A percentile compares a stretch with the other conserved stretches of the same genome.
These are phyloP conservation scores for Cavia aperea DNA, from an alignment of 2,113 vertebrate genomes.

Conservation along the genomic window DNA sequence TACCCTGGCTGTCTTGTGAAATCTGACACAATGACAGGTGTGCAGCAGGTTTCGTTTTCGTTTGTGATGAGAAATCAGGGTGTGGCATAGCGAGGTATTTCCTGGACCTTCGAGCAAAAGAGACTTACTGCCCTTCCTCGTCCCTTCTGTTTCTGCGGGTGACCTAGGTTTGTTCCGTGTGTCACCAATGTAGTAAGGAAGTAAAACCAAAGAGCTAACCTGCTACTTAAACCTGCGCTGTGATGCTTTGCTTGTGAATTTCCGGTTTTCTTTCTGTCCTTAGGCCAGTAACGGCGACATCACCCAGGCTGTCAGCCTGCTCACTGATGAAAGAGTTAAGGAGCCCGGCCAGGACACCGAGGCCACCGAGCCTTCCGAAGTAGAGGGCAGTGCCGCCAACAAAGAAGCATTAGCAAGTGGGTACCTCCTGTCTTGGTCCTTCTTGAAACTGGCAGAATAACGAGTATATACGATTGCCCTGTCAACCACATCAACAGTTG, in stretches of 20 bases:
- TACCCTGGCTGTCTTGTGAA: neutral
- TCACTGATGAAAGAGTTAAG: conserved; percentile 78
- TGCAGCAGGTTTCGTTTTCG: neutral
- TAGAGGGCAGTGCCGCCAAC: conserved; percentile 64
- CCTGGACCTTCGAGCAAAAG: neutral
- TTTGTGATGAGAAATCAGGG: neutral
- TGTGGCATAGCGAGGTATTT: neutral
- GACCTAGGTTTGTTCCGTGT: neutral
- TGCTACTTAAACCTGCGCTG: neutral
- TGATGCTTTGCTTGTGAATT: conserved; percentile 20
- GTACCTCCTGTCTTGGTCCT: conserved; percentile 18
- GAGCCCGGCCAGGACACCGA: conserved; percentile 66
- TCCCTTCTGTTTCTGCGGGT: neutral
- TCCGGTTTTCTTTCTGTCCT: rapidly evolving
- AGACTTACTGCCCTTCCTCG: neutral
- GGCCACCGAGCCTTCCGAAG: conserved; percentile 70
- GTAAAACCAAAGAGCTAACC: neutral
- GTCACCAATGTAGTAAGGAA: neutral
- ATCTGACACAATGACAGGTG: neutral
- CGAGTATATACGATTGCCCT: neutral
- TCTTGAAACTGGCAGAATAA: neutral
- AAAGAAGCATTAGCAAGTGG: conserved; percentile 75
- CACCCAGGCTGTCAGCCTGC: conserved; percentile 86
- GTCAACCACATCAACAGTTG: neutral
- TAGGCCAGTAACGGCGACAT: conserved; percentile 92